Conservation (phyloP, 37 sponge, comb jelly and placozoan genomes). For the Hormiphora californensis region DNA sequence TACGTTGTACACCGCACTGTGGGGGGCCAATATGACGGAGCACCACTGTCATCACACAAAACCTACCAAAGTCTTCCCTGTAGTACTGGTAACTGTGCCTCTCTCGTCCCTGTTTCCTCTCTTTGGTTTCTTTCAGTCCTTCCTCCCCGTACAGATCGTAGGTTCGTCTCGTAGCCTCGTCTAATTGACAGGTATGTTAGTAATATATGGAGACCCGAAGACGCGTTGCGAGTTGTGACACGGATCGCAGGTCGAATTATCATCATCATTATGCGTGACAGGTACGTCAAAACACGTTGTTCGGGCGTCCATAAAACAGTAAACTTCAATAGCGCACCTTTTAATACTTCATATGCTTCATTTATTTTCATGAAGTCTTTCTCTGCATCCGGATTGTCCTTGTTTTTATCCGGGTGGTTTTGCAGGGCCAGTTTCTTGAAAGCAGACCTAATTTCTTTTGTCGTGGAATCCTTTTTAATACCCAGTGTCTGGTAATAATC, state of each 20-base stretch:
- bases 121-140: conserved; percentile 54
- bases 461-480: conserved; percentile 52
- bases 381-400: conserved; percentile 50
- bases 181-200: neutral
- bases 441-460: conserved; percentile 54
- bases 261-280: too few species aligned
- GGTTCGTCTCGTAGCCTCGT: conserved; percentile 52
- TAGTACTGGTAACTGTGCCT: conserved; percentile 57
- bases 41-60: too few species aligned
- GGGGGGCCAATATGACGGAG: too few species aligned
- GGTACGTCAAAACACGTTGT: too few species aligned
- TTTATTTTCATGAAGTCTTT: conserved; percentile 48
- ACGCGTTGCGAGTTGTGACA: too few species aligned
- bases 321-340: conserved; percentile 31
- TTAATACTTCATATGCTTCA: conserved; percentile 61
- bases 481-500: conserved; percentile 52
- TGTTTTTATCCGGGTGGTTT: conserved; percentile 55
- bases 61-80: too few species aligned
- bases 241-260: too few species aligned
- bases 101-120: conserved; percentile 42
- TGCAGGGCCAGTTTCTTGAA: conserved; percentile 56
- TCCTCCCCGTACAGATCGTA: conserved; percentile 60
- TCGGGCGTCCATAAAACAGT: neutral
- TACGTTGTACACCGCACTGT: too few species aligned
- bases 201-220: neutral